phyloP scores from a whole-genome alignment of 2,888 invertebrate species.

The Oxyteleia sp. region DNA sequence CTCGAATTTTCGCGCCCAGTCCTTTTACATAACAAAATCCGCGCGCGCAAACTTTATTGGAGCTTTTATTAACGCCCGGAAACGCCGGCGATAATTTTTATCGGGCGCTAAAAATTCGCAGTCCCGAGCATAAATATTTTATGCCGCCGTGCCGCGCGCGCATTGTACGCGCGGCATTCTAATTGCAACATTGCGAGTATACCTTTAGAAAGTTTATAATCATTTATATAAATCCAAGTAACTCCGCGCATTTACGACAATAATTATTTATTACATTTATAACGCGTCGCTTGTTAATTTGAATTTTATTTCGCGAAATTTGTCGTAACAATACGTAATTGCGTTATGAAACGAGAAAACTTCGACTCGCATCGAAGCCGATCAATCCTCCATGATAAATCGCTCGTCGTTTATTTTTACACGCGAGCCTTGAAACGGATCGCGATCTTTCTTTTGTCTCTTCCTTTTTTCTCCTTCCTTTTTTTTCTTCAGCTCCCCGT shows the following conservation, averaged over 20 bases:
- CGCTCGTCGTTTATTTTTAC: slow-evolving; percentile 29
- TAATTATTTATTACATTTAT: slow-evolving; percentile 63
- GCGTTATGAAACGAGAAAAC: slow-evolving; percentile 38
- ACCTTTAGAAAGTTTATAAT: slow-evolving; percentile 64
- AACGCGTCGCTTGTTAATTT: slow-evolving; percentile 46
- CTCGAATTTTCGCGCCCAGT: too few relatives aligned
- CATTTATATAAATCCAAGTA: slow-evolving; percentile 59
- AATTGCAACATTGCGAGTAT: slow-evolving; percentile 56
- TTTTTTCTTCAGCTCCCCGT: too few relatives aligned
- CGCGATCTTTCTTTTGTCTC: slow-evolving; percentile 38
- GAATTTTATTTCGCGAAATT: slow-evolving; percentile 49
- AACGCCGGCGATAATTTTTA: slow-evolving; percentile 1
- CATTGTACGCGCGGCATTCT: slow-evolving; percentile 43
- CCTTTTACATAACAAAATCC: neutral
- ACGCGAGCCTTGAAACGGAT: slow-evolving; percentile 51
- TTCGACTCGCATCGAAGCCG: too few relatives aligned
- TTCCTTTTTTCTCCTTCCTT: slow-evolving; percentile 27
- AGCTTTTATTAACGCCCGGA: slow-evolving; percentile 7
- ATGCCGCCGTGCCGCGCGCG: slow-evolving; percentile 27
- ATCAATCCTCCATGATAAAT: slow-evolving; percentile 34
- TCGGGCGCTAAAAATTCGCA: neutral
- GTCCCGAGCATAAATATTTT: slow-evolving; percentile 19
- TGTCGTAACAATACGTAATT: slow-evolving; percentile 51
- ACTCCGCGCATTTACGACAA: slow-evolving; percentile 49
- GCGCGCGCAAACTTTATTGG: slow-evolving; percentile 2